Base-by-base conservation (phyloP, 2,888 invertebrate genomes). In the Melinaea marsaeus region DNA sequence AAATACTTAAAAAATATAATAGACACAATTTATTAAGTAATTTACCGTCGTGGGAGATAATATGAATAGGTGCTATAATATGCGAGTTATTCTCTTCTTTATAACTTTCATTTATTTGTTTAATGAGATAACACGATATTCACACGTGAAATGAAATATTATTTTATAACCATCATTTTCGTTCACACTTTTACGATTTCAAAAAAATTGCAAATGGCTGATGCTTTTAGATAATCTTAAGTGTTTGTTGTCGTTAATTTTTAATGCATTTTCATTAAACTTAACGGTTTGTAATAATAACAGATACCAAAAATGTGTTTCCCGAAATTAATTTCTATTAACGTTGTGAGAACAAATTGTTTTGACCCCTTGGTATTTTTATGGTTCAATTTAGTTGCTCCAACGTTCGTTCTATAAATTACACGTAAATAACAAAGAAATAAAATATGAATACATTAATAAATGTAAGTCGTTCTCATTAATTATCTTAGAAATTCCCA, bases 11-110 rank as follows among this genome's bases (percentile, higher is more conserved):
- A 32, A 68, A 67, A 68, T 74, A 75, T 75, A 77, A 74, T 73
- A 75, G 73, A 75, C 71, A 74, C 76, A 79, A 81, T 81, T 83
- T 82, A 81, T 79, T 81, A 81, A 73, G 75, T 77, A 80, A 80
- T 80, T 80, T 80, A 60, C 62, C 74, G 77, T 80, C 89, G 89
- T 89, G 89, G 89, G 89, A 90, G 88, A 86, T 79, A 74, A 76
- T 77, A 79, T 83, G 81, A 87, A 88, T 86, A 79, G 81, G 72
- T 79, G 73, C 72, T 80, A 80, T 80, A 79, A 72, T 78, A 83
- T 81, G 77, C 79, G 77, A 81, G 79, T 63, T 64, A 82, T 80
- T 83, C 79, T 79, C 79, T 80, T 82, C 78, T 79, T 76, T 70
- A 71, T 69, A 71, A 83, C 86, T 88, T 88, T 88, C 88, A 80